These are phyloP conservation scores for Tuberolachnus salignus DNA, from an alignment of 2,888 invertebrate species.

Conservation along the genomic window DNA sequence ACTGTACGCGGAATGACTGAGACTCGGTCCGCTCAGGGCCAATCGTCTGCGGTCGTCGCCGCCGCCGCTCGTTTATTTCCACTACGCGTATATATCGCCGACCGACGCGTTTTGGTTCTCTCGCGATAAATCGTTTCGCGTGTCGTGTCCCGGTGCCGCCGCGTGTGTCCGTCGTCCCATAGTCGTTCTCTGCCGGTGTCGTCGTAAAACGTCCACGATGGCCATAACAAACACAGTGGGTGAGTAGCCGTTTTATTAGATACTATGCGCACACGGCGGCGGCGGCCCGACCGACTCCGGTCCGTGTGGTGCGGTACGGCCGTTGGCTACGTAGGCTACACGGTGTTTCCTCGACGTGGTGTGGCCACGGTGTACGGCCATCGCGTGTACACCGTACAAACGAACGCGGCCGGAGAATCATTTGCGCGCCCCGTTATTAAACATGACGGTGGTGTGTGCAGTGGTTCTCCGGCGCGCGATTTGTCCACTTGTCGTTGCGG, in stretches of 20 bases:
- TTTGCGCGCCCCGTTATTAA: too few relatives aligned
- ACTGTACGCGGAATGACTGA: too few relatives aligned
- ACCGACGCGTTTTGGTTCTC: too few relatives aligned
- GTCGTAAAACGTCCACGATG: background rate
- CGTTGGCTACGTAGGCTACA: too few relatives aligned
- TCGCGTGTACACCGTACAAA: background rate
- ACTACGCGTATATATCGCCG: too few relatives aligned
- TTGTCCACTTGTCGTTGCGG: too few relatives aligned
- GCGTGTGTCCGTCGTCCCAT: background rate
- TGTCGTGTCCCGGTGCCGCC: background rate
- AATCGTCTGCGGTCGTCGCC: slow-evolving; percentile 18
- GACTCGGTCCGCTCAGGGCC: background rate
- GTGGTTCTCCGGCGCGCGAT: too few relatives aligned
- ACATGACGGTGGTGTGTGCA: too few relatives aligned
- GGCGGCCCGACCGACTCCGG: too few relatives aligned
- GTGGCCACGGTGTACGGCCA: too few relatives aligned
- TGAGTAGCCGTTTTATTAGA: slow-evolving; percentile 21
- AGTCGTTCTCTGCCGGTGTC: background rate
- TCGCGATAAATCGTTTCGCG: background rate
- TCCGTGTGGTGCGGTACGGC: background rate
- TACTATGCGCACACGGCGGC: background rate
- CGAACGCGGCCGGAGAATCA: too few relatives aligned
- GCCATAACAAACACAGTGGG: slow-evolving; percentile 42
- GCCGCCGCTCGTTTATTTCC: background rate
- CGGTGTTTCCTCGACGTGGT: too few relatives aligned